phyloP scores from a whole-genome alignment of 2,888 invertebrate species.

The Taphrorychus bicolor region DNA sequence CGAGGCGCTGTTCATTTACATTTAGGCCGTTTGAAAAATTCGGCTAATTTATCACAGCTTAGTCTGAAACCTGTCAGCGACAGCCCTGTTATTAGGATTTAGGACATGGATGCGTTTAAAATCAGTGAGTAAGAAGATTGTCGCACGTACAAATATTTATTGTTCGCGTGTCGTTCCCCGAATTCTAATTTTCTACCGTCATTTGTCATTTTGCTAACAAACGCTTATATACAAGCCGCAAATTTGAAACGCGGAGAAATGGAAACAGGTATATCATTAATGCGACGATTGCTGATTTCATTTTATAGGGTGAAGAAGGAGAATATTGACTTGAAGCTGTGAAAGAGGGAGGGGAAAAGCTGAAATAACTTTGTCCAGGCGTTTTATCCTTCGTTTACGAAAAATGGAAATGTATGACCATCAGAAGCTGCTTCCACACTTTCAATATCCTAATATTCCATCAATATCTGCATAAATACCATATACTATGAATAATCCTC shows the following conservation, averaged over 20 bases:
- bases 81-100: slow-evolving; percentile 26
- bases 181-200: slow-evolving; percentile 13
- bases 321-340: too few relatives aligned
- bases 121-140: slow-evolving; percentile 19
- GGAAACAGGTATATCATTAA: not conserved
- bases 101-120: slow-evolving; percentile 18
- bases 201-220: slow-evolving; percentile 11
- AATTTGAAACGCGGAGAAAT: not conserved
- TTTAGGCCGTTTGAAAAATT: slow-evolving; percentile 15
- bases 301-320: too few relatives aligned
- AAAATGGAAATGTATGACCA: too few relatives aligned
- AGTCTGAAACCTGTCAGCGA: slow-evolving; percentile 13
- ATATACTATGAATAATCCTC: too few relatives aligned
- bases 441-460: too few relatives aligned
- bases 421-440: too few relatives aligned
- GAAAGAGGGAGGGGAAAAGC: too few relatives aligned
- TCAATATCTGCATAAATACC: too few relatives aligned
- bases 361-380: too few relatives aligned
- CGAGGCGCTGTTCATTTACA: slow-evolving; percentile 15
- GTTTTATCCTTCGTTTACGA: too few relatives aligned
- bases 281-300: too few relatives aligned
- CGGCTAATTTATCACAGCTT: slow-evolving; percentile 16
- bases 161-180: slow-evolving; percentile 9
- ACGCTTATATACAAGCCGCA: not conserved
- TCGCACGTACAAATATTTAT: slow-evolving; percentile 16